These are phyloP conservation scores for Acipenser oxyrinchus DNA, from an alignment of 2,797 vertebrate genomes.

Conservation along the genomic window DNA sequence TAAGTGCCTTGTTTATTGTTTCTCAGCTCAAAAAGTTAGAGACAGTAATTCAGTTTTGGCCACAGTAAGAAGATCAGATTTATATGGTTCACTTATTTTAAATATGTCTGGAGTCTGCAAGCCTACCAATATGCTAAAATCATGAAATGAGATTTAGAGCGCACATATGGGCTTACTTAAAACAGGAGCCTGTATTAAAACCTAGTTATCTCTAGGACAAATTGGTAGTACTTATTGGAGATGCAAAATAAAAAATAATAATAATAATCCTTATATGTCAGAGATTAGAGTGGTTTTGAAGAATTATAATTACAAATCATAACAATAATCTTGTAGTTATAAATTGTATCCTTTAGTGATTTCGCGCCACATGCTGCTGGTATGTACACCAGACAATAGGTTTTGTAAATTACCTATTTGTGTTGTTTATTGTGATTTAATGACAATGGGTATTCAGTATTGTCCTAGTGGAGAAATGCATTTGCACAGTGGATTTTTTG, in stretches of 20 bases:
- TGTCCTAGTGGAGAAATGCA: slow-evolving; percentile 18
- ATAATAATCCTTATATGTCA: slow-evolving; percentile 30
- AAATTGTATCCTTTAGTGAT: slow-evolving; percentile 29
- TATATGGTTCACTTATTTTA: slow-evolving; percentile 32
- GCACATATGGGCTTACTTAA: slow-evolving; percentile 5
- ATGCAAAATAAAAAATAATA: slow-evolving; percentile 28
- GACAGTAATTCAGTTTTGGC: slow-evolving; percentile 27
- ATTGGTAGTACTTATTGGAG: slow-evolving; percentile 25
- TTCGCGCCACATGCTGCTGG: slow-evolving; percentile 6
- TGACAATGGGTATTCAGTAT: slow-evolving; percentile 15
- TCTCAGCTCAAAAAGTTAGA: slow-evolving; percentile 27
- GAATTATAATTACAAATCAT: slow-evolving; percentile 6
- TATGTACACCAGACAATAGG: slow-evolving; percentile 11
- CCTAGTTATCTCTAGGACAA: slow-evolving; percentile 18
- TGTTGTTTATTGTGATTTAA: slow-evolving; percentile 1
- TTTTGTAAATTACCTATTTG: slow-evolving; percentile 18
- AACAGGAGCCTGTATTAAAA: not conserved
- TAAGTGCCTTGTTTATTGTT: slow-evolving; percentile 28
- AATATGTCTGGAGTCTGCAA: slow-evolving; percentile 32
- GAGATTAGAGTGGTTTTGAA: slow-evolving; percentile 12
- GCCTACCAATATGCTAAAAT: slow-evolving; percentile 23
- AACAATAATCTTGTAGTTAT: not conserved
- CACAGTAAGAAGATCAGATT: slow-evolving; percentile 44
- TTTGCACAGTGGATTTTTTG: slow-evolving; percentile 1
- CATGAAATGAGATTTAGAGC: slow-evolving; percentile 10